These are phyloP conservation scores for Dryobota labecula DNA, from an alignment of 2,888 invertebrate genomes.

Conservation along the genomic window DNA sequence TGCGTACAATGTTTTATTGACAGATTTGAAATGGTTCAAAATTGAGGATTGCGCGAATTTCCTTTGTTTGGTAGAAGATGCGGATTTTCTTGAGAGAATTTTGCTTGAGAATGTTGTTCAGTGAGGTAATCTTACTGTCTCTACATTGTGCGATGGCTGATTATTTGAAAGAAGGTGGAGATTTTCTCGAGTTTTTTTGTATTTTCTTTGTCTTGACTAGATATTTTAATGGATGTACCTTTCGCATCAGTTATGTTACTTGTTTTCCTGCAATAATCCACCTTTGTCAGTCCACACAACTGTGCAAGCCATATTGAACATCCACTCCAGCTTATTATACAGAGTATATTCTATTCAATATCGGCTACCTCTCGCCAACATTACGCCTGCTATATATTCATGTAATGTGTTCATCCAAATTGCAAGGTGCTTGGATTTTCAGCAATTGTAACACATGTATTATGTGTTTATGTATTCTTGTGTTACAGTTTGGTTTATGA, in stretches of 20 bases:
- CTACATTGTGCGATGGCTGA: conserved; percentile 35
- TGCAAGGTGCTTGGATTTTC: conserved; percentile 48
- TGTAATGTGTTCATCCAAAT: conserved; percentile 59
- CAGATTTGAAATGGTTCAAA: conserved; percentile 69
- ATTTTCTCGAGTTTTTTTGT: conserved; percentile 20
- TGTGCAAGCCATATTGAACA: neutral
- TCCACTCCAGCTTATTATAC: conserved; percentile 13
- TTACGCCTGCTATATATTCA: conserved; percentile 62
- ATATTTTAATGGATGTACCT: neutral
- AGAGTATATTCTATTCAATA: conserved; percentile 34
- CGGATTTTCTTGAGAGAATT: conserved; percentile 48
- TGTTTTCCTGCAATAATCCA: neutral
- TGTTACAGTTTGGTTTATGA: conserved; percentile 2
- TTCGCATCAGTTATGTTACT: neutral
- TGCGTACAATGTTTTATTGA: conserved; percentile 70
- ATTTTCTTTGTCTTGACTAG: conserved; percentile 9
- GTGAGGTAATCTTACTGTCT: conserved; percentile 37
- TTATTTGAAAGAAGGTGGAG: conserved; percentile 41
- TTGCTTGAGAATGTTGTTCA: conserved; percentile 34
- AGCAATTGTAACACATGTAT: conserved; percentile 40
- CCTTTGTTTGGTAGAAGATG: conserved; percentile 52
- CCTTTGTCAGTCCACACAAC: conserved; percentile 5
- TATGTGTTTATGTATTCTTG: conserved; percentile 6
- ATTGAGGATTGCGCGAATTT: conserved; percentile 61
- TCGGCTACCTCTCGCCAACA: conserved; percentile 32